A percentile compares a stretch with the other conserved stretches of the same genome.
Evolutionary conservation across 1,140 invertebrate species (phyloP).

Genomic region (Ladona fulva): DNA sequence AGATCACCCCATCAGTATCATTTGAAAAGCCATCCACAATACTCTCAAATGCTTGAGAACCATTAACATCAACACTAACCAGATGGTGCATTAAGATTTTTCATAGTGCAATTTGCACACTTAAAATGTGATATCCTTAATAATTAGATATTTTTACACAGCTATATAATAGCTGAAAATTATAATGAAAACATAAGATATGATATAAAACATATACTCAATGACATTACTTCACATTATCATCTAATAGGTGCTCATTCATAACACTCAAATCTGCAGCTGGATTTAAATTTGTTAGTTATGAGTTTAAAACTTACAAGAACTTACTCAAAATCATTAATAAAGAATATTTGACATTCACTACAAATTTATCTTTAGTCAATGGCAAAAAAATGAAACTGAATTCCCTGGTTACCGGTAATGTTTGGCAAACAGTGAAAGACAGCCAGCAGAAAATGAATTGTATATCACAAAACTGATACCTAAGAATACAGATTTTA

Average conservation of each 20-base stretch:
- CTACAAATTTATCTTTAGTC: too few species aligned
- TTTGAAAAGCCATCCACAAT: not conserved
- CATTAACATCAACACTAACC: not conserved
- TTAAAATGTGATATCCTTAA: constrained; percentile 10
- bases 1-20: too few species aligned
- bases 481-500: too few species aligned
- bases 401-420: too few species aligned
- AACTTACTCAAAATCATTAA: too few species aligned
- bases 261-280: not conserved
- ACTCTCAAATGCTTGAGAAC: not conserved
- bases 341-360: too few species aligned
- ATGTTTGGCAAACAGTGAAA: too few species aligned
- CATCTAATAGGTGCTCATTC: constrained; percentile 2
- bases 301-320: too few species aligned
- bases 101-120: constrained; percentile 9
- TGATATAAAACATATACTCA: not conserved
- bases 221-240: not conserved
- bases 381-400: too few species aligned
- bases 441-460: too few species aligned
- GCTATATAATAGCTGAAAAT: constrained; percentile 10
- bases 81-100: not conserved
- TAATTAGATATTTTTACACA: constrained; percentile 6
- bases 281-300: too few species aligned
- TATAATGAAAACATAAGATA: not conserved
- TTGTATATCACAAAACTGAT: too few species aligned